Conservation (phyloP, 2,797 vertebrate genomes). For the Galago senegalensis region DNA sequence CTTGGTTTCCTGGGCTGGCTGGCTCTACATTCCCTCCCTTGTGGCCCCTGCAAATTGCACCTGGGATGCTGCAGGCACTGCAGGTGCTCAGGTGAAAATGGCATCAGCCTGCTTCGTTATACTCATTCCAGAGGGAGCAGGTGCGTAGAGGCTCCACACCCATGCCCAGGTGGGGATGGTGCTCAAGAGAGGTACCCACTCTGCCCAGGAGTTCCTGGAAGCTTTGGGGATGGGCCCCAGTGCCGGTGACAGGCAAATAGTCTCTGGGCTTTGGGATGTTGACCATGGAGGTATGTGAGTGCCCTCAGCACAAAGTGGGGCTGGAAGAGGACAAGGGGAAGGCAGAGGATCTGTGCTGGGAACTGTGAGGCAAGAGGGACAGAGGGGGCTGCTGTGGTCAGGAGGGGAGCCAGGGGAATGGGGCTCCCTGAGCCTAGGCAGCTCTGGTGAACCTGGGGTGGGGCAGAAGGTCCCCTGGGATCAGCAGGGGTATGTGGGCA, state of each 20-base stretch:
- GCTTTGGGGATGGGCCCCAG: neutral
- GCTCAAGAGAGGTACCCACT: neutral
- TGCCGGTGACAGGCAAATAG: rapidly evolving
- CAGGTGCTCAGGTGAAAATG: neutral
- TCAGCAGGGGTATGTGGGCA: neutral
- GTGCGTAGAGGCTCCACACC: neutral
- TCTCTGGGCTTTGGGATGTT: neutral
- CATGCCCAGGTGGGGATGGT: neutral
- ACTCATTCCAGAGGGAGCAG: neutral
- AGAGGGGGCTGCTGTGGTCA: neutral
- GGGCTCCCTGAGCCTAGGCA: neutral
- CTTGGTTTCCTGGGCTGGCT: neutral
- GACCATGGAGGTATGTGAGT: rapidly evolving
- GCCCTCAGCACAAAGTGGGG: neutral
- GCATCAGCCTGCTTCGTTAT: neutral
- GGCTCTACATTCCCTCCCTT: rapidly evolving
- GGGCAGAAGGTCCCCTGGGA: neutral
- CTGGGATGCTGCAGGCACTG: neutral
- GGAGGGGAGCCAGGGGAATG: neutral
- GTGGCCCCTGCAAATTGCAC: rapidly evolving
- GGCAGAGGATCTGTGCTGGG: neutral
- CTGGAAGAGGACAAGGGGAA: neutral
- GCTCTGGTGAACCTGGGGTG: neutral
- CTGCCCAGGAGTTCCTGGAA: rapidly evolving
- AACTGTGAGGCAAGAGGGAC: neutral